Base-by-base conservation (phyloP, 2,888 invertebrate genomes). In the Synergus itoensis region DNA sequence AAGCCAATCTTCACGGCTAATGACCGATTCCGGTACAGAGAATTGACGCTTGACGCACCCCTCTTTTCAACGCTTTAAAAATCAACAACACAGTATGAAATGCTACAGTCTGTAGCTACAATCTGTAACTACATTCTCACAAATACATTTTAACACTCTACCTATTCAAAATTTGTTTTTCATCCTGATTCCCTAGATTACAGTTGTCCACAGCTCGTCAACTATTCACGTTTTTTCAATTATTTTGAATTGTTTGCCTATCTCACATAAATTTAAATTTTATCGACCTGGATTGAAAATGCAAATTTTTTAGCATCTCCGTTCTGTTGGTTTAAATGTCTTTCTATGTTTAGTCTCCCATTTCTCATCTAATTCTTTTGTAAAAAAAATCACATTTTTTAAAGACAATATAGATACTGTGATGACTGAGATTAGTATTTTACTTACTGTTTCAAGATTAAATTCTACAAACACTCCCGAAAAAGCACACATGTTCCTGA, bases 1-100 rank as follows among this genome's bases (percentile, higher is more conserved):
- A 21, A 16, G 45, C 45, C 28, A 48, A 69, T 48, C 48, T 69
- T 69, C 69, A 69, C 69, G 69, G 45, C 48, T 69, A 69, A 69
- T 69, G 48, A 48, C 48, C 48, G 45, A 69, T 69, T 69, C 48
- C 69, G 48, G 69, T 69, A 48, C 45, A 69, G 69, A 69, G 12
- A 69, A 69, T 69, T 69, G 69, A 48, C 48, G 28, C 69, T 69
- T 67, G 67, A 43, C 67, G 67, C 28, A 28, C 48, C 28, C 21
- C 48, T 48, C 48, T 69, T 12, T 48, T 45, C 5, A 65, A 43
- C 18, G 18, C n/a, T 41, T 14, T 18, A 65, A 41, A 65, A 40
- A 65, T 60, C 60, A 60, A 60, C 21, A 21, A 5, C 60, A 21
- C 60, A 21, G 21, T 21, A 12, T 11, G 8, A 60, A 21, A 60